Evolutionary conservation across 2,113 vertebrate species (phyloP), one percentile per base, ranked within the genome.

Genomic region (Pseudopipra pipra): DNA sequence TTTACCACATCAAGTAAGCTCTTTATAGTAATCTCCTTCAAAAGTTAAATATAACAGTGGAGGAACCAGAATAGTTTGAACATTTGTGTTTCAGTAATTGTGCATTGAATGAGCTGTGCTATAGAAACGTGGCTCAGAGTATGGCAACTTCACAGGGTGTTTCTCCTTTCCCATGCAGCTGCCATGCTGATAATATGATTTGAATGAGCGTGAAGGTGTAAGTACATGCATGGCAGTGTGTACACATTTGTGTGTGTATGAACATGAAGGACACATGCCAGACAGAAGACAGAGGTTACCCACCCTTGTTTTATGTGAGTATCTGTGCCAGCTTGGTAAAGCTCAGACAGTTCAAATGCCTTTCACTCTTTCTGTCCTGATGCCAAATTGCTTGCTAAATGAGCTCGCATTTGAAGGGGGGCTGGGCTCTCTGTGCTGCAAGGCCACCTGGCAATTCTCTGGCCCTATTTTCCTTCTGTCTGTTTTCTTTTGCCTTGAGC

Each of bases 191-290:
- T 54, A 18, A 44, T 15, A 21, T 0, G 12, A 33, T 70, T 72
- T 28, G 12, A 41, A 65, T 0, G 8, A 52, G 10, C 7, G 1
- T 19, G 28, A 58, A 66, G 37, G 51, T 43, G 11, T 35, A 35
- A 56, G 54, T 24, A 35, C 0, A 0, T 2, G 5, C 18, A 1
- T 18, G 52, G 51, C 39, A 15, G 44, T 0, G 0, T 30, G 70
- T 27, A 12, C 1, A 1, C 3, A 0, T 62, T 83, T 70, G 14
- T 59, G 55, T 41, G n/a, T n/a, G 6, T 37, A 3, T 2, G 1
- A 33, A 12, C 58, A 10, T 28, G 35, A 33, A 74, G 47, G 17
- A 13, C 17, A 56, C 1, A 0, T 25, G 70, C 37, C 1, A 5
- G 44, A 33, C 35, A 39, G 49, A 55, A 13, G 25, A 23, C 2